Base-by-base conservation (phyloP, 2,797 vertebrate species). In the Gobio occitaniae region DNA sequence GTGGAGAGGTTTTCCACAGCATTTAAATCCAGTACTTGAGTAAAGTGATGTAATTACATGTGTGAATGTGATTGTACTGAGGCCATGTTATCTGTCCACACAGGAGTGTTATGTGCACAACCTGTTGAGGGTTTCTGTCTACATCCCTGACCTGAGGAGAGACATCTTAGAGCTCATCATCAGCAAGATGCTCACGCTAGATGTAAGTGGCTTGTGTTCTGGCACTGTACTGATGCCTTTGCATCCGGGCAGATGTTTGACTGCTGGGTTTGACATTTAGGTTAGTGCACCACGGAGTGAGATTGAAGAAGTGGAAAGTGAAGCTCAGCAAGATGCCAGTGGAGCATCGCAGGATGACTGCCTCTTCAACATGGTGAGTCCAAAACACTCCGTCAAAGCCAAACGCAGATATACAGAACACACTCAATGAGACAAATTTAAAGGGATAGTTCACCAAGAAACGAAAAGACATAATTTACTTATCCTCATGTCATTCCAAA, bases 61-160 rank as follows among this genome's bases (percentile, higher is more conserved):
- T 48, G 2, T 63, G 19, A 77, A 41, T 81, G 50, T 25, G 80
- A 47, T 59, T 44, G 38, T 29, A 3, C n/a, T 71, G 52, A 70
- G 50, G 3, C n/a, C 2, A 15, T 70, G 36, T 38, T 41, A 38
- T 36, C 12, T 84, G 3, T 47, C 17, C 50, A 56, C 41, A 6
- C 78, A 99, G 98, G 97, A 99, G 90, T 99, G 97, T 91, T 99
- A 99, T 0, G 95, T 97, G 74, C 98, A 99, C 91, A 99, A 99
- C 91, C 91, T 99, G 54, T 91, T 99, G 21, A 95, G 96, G 84
- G 92, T 98, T 84, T 96, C 96, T 0, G 91, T 96, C 0, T 98
- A 97, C 91, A 92, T 99, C 66, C 97, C 97, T 1, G 90, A 92
- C 0, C 89, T 99, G 83, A 95, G 96, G 65, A 94, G 93, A 90